Conservation (phyloP, 2,888 invertebrate genomes). For the Papilio elwesi region DNA sequence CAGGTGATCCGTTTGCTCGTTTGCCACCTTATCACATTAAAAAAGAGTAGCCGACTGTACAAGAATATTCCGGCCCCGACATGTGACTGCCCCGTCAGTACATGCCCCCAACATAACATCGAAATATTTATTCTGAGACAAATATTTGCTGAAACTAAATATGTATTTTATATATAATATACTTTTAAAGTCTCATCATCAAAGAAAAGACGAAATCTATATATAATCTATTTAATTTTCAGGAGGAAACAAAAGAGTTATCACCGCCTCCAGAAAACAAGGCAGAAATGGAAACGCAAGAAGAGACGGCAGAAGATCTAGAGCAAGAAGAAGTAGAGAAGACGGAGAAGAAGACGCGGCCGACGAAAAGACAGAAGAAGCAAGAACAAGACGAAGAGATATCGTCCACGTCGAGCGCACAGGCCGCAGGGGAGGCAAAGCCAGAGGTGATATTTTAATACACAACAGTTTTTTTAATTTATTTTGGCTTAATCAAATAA, state of each 20-base stretch:
- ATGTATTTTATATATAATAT: too few species aligned
- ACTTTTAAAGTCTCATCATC: too few species aligned
- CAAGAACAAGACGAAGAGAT: conserved; percentile 71
- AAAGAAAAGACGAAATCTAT: background rate
- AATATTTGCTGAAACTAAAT: too few species aligned
- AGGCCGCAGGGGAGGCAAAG: conserved; percentile 53
- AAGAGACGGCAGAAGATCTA: conserved; percentile 49
- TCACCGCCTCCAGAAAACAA: conserved; percentile 67
- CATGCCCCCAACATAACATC: too few species aligned
- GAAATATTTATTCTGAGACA: too few species aligned
- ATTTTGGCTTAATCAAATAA: too few species aligned
- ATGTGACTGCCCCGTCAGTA: too few species aligned
- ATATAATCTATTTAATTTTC: conserved; percentile 24
- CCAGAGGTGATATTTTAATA: conserved; percentile 56
- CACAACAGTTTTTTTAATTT: too few species aligned
- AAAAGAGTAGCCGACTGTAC: too few species aligned
- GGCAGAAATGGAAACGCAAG: conserved; percentile 56
- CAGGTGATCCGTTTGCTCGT: too few species aligned
- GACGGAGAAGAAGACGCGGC: conserved; percentile 52
- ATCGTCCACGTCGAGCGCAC: conserved; percentile 69
- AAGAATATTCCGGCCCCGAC: too few species aligned
- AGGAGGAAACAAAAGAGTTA: conserved; percentile 66
- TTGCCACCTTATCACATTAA: too few species aligned
- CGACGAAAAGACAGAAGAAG: conserved; percentile 61
- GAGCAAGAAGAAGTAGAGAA: conserved; percentile 50